Percentiles rank a stretch among this genome's conserved stretches.
Evolutionary conservation across 2,113 vertebrate species (phyloP).

Genomic region (Melanotaenia duboulayi): DNA sequence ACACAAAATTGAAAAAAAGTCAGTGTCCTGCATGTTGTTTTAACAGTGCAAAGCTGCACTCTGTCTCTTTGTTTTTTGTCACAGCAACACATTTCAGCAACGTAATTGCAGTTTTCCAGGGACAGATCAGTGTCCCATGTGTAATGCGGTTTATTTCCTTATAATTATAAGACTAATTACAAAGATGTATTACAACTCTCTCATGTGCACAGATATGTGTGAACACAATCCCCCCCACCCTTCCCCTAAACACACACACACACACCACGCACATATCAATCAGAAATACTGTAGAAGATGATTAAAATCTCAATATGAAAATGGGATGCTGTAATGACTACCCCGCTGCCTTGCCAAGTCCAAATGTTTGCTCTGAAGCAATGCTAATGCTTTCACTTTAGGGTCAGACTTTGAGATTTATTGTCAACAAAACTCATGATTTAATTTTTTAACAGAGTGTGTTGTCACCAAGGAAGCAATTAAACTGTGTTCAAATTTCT

Average conservation of each 20-base stretch:
- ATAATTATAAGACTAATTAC: slow-evolving; percentile 83
- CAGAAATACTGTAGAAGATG: slow-evolving; percentile 65
- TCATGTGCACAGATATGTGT: slow-evolving; percentile 26
- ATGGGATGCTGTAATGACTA: slow-evolving; percentile 58
- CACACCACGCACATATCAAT: slow-evolving; percentile 40
- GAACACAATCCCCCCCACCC: neutral
- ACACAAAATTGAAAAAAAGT: slow-evolving; percentile 17
- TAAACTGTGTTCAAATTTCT: slow-evolving; percentile 30
- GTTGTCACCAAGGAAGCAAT: slow-evolving; percentile 53
- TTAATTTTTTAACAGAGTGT: slow-evolving; percentile 46
- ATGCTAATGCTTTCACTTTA: slow-evolving; percentile 21
- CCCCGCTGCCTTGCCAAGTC: slow-evolving; percentile 24
- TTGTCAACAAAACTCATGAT: slow-evolving; percentile 41
- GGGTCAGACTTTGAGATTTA: slow-evolving; percentile 50
- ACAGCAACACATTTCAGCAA: slow-evolving; percentile 57
- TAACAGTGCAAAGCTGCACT: slow-evolving; percentile 32
- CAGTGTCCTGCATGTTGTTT: slow-evolving; percentile 16
- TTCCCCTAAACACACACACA: neutral
- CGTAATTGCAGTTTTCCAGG: slow-evolving; percentile 68
- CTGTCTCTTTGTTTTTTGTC: slow-evolving; percentile 63
- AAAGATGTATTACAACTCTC: slow-evolving; percentile 73
- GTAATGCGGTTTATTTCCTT: slow-evolving; percentile 77
- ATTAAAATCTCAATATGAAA: slow-evolving; percentile 73
- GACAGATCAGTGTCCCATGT: slow-evolving; percentile 71
- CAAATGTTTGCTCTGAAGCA: slow-evolving; percentile 36